These are phyloP conservation scores for Lithophane ornitopus DNA, from an alignment of 2,888 invertebrate species.

Conservation along the genomic window DNA sequence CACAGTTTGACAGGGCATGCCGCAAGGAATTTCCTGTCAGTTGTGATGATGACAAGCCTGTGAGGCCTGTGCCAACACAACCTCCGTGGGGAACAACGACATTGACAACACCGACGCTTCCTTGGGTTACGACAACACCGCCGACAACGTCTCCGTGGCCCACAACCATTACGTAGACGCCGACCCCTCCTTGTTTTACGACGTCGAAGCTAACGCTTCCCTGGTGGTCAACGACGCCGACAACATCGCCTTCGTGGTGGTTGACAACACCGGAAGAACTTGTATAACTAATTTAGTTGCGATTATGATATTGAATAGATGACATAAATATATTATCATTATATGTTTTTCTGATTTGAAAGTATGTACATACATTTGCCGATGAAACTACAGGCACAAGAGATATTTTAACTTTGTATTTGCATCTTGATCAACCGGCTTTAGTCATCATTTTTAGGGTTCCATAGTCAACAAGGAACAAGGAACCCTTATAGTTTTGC, in stretches of 20 bases:
- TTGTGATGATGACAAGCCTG: neutral
- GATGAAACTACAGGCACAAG: neutral
- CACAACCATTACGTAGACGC: too few species aligned
- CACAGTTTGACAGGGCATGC: slow-evolving; percentile 53
- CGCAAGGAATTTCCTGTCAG: slow-evolving; percentile 9
- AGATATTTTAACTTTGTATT: neutral
- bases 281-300: neutral
- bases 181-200: too few species aligned
- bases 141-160: too few species aligned
- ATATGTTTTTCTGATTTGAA: neutral
- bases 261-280: neutral
- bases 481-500: too few species aligned
- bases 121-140: too few species aligned
- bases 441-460: too few species aligned
- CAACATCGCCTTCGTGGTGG: neutral
- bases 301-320: neutral
- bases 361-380: too few species aligned
- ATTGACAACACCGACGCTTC: too few species aligned
- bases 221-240: rapidly evolving
- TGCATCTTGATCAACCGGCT: too few species aligned
- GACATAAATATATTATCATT: too few species aligned
- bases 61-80: neutral
- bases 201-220: too few species aligned
- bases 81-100: neutral
- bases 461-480: too few species aligned